A percentile compares a stretch with the other conserved stretches of the same genome.
Conservation (phyloP, 2,888 invertebrate genomes). For the Nowickia ferox region DNA sequence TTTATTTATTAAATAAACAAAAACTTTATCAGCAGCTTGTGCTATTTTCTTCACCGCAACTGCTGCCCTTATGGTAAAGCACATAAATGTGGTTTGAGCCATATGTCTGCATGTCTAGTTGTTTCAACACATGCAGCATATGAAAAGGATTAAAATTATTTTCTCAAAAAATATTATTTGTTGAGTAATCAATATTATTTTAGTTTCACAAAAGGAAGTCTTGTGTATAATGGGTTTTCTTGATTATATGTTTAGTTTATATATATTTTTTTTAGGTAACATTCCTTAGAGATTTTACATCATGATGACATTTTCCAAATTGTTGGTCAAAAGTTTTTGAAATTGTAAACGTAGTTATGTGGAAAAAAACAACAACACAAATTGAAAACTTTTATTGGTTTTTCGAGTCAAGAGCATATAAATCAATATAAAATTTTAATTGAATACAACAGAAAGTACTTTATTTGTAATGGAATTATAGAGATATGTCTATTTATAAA, state of each 20-base stretch:
- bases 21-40: not conserved
- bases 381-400: not conserved
- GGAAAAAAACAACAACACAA: not conserved
- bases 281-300: constrained; percentile 63
- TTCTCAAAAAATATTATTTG: constrained; percentile 51
- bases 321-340: constrained; percentile 52
- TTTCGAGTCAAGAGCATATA: not conserved
- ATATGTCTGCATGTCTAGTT: constrained; percentile 13
- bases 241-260: constrained; percentile 14
- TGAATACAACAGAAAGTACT: constrained; percentile 62
- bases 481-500: too few species aligned
- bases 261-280: constrained; percentile 13
- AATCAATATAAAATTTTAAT: constrained; percentile 62
- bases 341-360: not conserved
- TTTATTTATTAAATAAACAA: not conserved
- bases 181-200: constrained; percentile 68
- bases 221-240: constrained; percentile 42
- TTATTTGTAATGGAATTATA: constrained; percentile 31
- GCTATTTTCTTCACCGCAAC: not conserved
- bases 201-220: constrained; percentile 24
- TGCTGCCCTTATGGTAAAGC: not conserved
- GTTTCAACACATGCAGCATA: constrained; percentile 17
- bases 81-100: not conserved
- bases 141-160: constrained; percentile 61
- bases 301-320: constrained; percentile 67